Percentiles rank a stretch among this genome's conserved stretches.
Evolutionary conservation across 2,888 invertebrate genomes (phyloP).

Genomic region (Catocala fraxini): DNA sequence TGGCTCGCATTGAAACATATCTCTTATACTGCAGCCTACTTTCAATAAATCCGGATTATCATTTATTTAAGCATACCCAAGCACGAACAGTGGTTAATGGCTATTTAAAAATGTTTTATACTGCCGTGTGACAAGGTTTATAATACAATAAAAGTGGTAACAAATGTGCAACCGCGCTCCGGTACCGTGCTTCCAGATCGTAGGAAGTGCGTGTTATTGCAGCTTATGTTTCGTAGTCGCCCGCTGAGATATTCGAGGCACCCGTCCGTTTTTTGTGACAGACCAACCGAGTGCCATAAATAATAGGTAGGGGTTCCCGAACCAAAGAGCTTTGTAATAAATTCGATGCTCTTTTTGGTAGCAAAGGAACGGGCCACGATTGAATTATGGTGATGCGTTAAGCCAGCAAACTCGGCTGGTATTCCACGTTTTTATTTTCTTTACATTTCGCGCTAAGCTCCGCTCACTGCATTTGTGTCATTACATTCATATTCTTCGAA

Average conservation of each 20-base stretch:
- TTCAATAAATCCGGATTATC: slow-evolving; percentile 86
- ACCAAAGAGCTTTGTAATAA: slow-evolving; percentile 84
- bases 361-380: slow-evolving; percentile 79
- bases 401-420: slow-evolving; percentile 80
- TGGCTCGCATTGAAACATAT: slow-evolving; percentile 81
- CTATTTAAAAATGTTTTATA: slow-evolving; percentile 62
- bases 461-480: slow-evolving; percentile 69
- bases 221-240: slow-evolving; percentile 85
- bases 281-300: slow-evolving; percentile 87
- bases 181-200: slow-evolving; percentile 66
- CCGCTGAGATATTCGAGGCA: slow-evolving; percentile 86
- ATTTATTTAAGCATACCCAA: slow-evolving; percentile 71
- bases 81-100: slow-evolving; percentile 53
- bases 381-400: slow-evolving; percentile 87
- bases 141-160: slow-evolving; percentile 57
- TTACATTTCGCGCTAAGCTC: slow-evolving; percentile 77
- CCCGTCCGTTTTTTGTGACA: slow-evolving; percentile 87
- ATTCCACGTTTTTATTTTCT: slow-evolving; percentile 78
- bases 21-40: slow-evolving; percentile 71
- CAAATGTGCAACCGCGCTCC: slow-evolving; percentile 65
- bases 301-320: slow-evolving; percentile 86
- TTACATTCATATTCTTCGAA: slow-evolving; percentile 71
- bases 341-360: slow-evolving; percentile 86
- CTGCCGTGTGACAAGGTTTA: slow-evolving; percentile 63
- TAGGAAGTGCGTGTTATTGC: slow-evolving; percentile 87